These are phyloP conservation scores for Cryptophagus acutangulus DNA, from an alignment of 2,888 invertebrate species.

Conservation along the genomic window DNA sequence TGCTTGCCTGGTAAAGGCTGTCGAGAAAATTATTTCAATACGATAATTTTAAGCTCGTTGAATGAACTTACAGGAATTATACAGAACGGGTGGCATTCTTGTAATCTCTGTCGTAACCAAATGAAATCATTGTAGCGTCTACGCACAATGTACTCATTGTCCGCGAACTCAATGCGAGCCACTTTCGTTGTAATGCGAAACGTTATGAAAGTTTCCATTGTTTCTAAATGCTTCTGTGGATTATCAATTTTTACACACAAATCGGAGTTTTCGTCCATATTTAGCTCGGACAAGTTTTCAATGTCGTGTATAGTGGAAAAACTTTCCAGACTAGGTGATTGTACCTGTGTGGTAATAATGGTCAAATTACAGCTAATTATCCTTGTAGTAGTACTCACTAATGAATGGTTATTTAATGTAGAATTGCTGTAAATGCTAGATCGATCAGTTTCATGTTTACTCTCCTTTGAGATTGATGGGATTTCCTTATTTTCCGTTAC, in stretches of 20 bases:
- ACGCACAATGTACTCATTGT: constrained; percentile 60
- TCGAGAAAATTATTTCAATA: constrained; percentile 31
- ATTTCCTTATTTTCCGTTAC: constrained; percentile 47
- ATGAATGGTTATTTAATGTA: constrained; percentile 40
- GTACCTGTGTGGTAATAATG: constrained; percentile 45
- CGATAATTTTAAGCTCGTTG: neutral
- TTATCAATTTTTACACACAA: constrained; percentile 64
- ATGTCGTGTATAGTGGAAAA: constrained; percentile 57
- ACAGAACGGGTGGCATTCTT: constrained; percentile 61
- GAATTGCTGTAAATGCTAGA: constrained; percentile 42
- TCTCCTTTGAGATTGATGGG: constrained; percentile 38
- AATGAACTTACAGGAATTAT: constrained; percentile 58
- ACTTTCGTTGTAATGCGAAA: constrained; percentile 65
- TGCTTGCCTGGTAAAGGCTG: constrained; percentile 69
- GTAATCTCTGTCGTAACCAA: constrained; percentile 62
- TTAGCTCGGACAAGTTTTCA: constrained; percentile 52
- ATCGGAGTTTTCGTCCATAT: constrained; percentile 54
- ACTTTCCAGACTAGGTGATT: constrained; percentile 57
- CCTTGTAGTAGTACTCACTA: constrained; percentile 33
- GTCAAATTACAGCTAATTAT: constrained; percentile 10
- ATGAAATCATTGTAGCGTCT: constrained; percentile 69
- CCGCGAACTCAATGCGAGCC: constrained; percentile 59
- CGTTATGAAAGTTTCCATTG: constrained; percentile 66
- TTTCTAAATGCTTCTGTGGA: constrained; percentile 67
- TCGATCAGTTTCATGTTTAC: constrained; percentile 39